Conservation (phyloP, 2,797 vertebrate species). For the Pangasius macronema region DNA sequence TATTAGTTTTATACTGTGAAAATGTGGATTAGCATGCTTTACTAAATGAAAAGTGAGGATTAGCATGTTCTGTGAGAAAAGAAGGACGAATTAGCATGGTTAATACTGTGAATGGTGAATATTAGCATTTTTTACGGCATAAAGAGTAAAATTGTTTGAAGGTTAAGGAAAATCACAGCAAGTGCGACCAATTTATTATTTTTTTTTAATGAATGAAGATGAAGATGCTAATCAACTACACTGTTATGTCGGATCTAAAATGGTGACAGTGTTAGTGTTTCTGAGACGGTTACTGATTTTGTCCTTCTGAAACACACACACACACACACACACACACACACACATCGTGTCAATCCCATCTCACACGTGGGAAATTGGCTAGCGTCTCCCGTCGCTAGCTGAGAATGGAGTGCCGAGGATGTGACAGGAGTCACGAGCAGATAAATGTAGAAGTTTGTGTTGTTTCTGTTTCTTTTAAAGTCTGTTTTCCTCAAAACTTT, state of each 20-base stretch:
- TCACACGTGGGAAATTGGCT: conserved; percentile 51
- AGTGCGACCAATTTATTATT: not conserved
- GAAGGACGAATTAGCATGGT: too few species aligned
- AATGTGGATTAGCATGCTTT: not conserved
- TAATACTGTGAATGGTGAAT: too few species aligned
- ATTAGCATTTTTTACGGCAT: not conserved
- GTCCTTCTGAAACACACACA: not conserved
- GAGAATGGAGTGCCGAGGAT: conserved; percentile 41
- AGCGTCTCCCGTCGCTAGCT: conserved; percentile 28
- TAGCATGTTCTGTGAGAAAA: not conserved
- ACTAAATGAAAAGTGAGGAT: not conserved
- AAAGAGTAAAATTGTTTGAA: not conserved
- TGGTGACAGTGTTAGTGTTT: not conserved
- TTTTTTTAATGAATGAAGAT: not conserved
- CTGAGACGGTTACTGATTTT: not conserved
- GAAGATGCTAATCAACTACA: not conserved
- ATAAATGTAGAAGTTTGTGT: conserved; percentile 10
- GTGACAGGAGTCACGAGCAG: conserved; percentile 26
- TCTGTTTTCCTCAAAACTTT: not conserved
- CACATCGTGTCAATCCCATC: not conserved
- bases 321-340: not conserved
- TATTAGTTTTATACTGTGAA: not conserved
- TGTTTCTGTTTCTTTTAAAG: not conserved
- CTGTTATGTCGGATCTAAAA: not conserved
- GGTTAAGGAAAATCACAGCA: not conserved